Conservation (phyloP, 2,888 invertebrate genomes). For the Dryobotodes eremita region DNA sequence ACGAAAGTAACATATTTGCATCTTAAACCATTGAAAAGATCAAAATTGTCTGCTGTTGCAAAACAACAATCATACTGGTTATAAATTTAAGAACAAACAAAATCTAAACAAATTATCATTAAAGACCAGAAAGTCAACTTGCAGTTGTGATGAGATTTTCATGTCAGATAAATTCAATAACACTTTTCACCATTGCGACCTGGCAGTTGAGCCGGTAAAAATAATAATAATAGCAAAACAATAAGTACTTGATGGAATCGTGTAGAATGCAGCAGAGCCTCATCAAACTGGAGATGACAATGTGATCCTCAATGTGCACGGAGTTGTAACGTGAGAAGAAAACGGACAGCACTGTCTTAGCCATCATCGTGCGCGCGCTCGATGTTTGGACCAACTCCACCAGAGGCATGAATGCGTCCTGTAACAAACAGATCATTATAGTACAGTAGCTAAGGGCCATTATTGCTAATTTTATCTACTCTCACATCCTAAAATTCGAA, state of each 20-base stretch:
- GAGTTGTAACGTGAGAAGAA: slow-evolving; percentile 88
- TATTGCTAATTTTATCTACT: background rate
- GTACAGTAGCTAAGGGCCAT: background rate
- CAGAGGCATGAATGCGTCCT: slow-evolving; percentile 97
- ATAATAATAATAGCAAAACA: slow-evolving; percentile 5
- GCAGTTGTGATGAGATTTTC: background rate
- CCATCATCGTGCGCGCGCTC: slow-evolving; percentile 95
- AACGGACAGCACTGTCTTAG: slow-evolving; percentile 94
- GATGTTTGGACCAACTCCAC: slow-evolving; percentile 97
- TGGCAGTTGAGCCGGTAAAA: background rate
- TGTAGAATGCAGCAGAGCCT: slow-evolving; percentile 97
- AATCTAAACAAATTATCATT: background rate
- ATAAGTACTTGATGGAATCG: slow-evolving; percentile 96
- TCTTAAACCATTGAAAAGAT: background rate
- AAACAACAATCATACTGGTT: background rate
- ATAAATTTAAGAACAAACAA: background rate
- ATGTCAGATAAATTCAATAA: background rate
- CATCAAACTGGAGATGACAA: slow-evolving; percentile 96
- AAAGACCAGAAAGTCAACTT: background rate
- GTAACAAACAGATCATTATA: slow-evolving; percentile 38
- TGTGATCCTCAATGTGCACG: slow-evolving; percentile 93
- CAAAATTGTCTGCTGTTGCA: background rate
- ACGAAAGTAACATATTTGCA: background rate
- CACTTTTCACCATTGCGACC: background rate
- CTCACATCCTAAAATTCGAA: too few species aligned